Percentiles rank a stretch among this genome's conserved stretches.
These are phyloP conservation scores for Calcarius lapponicus DNA, from an alignment of 2,797 vertebrate species.

Conservation along the genomic window DNA sequence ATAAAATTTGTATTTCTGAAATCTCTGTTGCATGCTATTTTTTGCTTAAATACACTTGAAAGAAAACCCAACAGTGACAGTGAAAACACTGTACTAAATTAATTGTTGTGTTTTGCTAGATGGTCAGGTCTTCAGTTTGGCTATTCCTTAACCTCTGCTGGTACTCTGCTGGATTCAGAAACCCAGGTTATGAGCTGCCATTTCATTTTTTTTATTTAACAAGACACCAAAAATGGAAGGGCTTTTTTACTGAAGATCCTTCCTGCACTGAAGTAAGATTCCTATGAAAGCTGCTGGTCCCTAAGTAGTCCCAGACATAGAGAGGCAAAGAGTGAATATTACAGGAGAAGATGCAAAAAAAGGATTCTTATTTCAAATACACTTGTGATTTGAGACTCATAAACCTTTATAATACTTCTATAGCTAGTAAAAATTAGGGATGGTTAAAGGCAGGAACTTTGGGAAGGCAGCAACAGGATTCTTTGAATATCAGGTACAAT, in stretches of 20 bases:
- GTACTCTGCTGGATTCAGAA: neutral
- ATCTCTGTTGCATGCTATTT: neutral
- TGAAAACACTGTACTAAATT: neutral
- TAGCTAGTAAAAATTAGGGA: neutral
- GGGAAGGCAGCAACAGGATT: neutral
- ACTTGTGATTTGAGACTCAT: neutral
- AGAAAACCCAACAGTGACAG: neutral
- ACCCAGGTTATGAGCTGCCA: neutral
- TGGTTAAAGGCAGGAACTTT: neutral
- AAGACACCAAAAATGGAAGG: neutral
- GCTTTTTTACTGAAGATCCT: neutral
- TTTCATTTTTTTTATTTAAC: neutral
- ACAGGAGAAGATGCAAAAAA: neutral
- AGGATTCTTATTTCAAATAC: neutral
- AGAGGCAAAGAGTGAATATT: neutral
- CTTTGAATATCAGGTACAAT: neutral
- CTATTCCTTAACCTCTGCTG: neutral
- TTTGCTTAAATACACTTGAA: neutral
- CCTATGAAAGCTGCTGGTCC: neutral
- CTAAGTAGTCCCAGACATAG: neutral
- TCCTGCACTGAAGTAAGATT: neutral
- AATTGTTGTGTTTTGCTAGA: neutral
- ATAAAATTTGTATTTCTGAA: constrained; percentile 20
- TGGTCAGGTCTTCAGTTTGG: neutral
- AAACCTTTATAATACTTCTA: neutral